Evolutionary conservation across 2,113 vertebrate genomes (phyloP), one percentile per base, ranked within the genome.

Genomic region (Calyptomena viridis): DNA sequence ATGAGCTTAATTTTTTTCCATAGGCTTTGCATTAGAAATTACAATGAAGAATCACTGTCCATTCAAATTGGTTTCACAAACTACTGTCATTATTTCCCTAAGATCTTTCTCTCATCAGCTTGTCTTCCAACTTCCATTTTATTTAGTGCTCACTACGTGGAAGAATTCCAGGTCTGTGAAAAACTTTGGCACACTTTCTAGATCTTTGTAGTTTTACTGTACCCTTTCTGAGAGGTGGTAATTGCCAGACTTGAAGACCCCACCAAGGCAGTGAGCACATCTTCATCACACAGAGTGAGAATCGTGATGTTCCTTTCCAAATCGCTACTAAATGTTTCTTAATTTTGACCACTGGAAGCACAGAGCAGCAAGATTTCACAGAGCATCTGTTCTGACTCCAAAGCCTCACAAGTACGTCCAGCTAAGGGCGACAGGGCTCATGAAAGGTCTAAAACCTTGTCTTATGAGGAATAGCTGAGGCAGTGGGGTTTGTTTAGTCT

Each of bases 341-440:
- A 4, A 39, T 73, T 73, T 64, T 52, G 39, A 40, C 46, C 40
- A 25, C 31, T 46, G 49, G 2, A 28, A 83, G 21, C n/a, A 76
- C 30, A 66, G n/a, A 21, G 27, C 12, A 40, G 8, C 60, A 62
- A 39, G 37, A 20, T 40, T 62, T 40, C 60, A 40, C 27, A 30
- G 27, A 40, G 27, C 60, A 40, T 62, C 18, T 62, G 11, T 62
- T 62, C 35, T 30, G 39, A 30, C 39, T 19, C 37, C 39, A 40
- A 40, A 37, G 12, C 37, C 25, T 28, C 25, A 30, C 25, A 62
- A 18, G 27, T 9, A 9, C 55, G 24, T 62, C 21, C 55, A 76
- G n/a, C 0, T 0, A 76, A 55, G 19, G 28, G 28, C 24, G 82
- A 40, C n/a, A 19, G 15, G 47, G 25, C 14, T 68, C 3, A 1